Base-by-base conservation (phyloP, 2,888 invertebrate species). In the Scaptodrosophila latifasciaeformis region DNA sequence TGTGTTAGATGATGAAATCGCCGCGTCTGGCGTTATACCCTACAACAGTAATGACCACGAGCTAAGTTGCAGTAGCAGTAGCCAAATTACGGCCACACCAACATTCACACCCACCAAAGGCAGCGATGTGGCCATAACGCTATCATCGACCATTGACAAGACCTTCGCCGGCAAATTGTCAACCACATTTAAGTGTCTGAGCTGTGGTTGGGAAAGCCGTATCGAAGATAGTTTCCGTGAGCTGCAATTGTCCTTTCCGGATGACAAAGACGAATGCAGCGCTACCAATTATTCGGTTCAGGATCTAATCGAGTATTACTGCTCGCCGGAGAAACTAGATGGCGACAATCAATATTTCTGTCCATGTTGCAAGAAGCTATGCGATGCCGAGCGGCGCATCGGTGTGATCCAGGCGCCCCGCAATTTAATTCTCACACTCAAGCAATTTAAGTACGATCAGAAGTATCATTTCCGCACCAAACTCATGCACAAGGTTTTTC, bases 341-440 rank as follows among this genome's bases (percentile, higher is more conserved):
- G 95, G 93, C 0, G 94, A 94, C 48, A 96, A 96, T 82, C 90
- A 91, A 85, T 96, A 96, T 84, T 90, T 90, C 63, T 96, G 96
- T 87, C 91, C 91, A 58, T 90, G 90, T 46, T 96, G 96, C 82
- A 90, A 89, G 46, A 89, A 89, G 10, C 86, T 94, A 10, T 91
- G 92, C 34, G 94, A 96, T 76, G 96, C 94, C 0, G 92, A 93
- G 81, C 88, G 92, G 19, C 88, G 89, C 31, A 90, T 92, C 7
- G 89, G 88, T 59, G 90, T 95, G 6, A 89, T 92, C 9, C 90
- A 91, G 48, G 89, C 92, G 2, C 96, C 96, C 0, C 90, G 91
- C 39, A 92, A 93, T 84, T 88, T 96, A 10, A 92, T 95, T 54
- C 87, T 96, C 2, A 94, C 94, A 0, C 85, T 96, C 9, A 93